These are phyloP conservation scores for Rafetus swinhoei DNA, from an alignment of 2,113 vertebrate species.

Conservation along the genomic window DNA sequence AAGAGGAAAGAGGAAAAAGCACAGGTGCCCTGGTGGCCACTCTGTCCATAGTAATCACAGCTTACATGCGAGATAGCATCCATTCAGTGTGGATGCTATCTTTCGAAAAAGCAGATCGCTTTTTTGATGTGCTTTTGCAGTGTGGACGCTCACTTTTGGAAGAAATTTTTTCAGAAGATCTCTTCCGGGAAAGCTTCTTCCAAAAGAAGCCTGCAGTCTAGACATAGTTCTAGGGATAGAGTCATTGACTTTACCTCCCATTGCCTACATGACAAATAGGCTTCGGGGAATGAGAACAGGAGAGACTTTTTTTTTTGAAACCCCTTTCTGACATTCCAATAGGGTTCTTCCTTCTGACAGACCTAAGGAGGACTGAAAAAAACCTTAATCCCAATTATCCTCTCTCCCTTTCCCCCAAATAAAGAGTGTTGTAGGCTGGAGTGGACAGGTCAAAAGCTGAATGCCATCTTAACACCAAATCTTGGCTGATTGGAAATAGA, in stretches of 20 bases:
- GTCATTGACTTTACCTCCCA: background rate
- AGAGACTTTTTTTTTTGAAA: background rate
- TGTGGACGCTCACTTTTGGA: no score
- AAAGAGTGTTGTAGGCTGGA: background rate
- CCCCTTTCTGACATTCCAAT: background rate
- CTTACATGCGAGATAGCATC: no score
- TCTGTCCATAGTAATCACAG: no score
- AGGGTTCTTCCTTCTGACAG: background rate
- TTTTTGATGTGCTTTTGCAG: no score
- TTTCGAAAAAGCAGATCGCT: no score
- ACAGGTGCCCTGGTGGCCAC: no score
- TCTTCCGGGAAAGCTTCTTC: no score
- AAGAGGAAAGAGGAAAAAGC: no score
- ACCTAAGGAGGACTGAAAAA: background rate
- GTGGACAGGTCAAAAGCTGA: background rate
- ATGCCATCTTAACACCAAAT: background rate
- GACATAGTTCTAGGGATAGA: background rate
- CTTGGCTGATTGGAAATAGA: rapidly evolving
- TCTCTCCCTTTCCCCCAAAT: background rate
- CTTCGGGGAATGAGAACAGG: background rate
- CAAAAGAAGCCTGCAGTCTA: no score
- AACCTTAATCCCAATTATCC: background rate
- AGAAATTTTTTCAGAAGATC: no score
- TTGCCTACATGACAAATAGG: background rate
- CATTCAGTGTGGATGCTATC: no score